These are phyloP conservation scores for Eupsilia transversa DNA, from an alignment of 2,888 invertebrate genomes.

Conservation along the genomic window DNA sequence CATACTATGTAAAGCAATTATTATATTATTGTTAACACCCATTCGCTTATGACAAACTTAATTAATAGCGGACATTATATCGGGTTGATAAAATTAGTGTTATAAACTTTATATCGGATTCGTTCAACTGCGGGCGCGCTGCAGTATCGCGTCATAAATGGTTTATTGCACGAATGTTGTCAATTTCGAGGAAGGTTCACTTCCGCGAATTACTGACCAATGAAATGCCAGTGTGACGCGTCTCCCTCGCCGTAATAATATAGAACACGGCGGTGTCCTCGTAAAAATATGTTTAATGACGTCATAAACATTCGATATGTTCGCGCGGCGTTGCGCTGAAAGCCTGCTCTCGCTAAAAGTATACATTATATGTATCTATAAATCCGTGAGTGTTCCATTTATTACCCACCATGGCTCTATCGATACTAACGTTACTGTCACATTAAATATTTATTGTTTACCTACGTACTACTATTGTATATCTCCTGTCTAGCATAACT, in stretches of 20 bases:
- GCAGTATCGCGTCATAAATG: constrained; percentile 75
- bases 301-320: constrained; percentile 88
- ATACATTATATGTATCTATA: constrained; percentile 81
- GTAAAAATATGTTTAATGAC: constrained; percentile 90
- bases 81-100: constrained; percentile 71
- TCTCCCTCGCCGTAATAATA: constrained; percentile 83
- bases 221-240: constrained; percentile 78
- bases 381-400: constrained; percentile 85
- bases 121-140: constrained; percentile 71
- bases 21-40: constrained; percentile 32
- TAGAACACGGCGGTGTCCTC: constrained; percentile 86
- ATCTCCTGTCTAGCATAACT: constrained; percentile 23
- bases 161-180: constrained; percentile 84
- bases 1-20: constrained; percentile 19
- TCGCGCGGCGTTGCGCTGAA: constrained; percentile 79
- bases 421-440: constrained; percentile 77
- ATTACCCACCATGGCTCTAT: constrained; percentile 78
- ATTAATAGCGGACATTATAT: constrained; percentile 64
- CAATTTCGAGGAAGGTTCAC: constrained; percentile 82
- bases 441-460: constrained; percentile 76
- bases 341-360: constrained; percentile 80
- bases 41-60: constrained; percentile 43
- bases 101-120: constrained; percentile 72
- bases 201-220: constrained; percentile 84
- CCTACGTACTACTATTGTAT: constrained; percentile 61